Evolutionary conservation across 64 coral and sea anemone species (phyloP), one percentile per base, ranked within the genome.

Genomic region (Dendronephthya gigantea): DNA sequence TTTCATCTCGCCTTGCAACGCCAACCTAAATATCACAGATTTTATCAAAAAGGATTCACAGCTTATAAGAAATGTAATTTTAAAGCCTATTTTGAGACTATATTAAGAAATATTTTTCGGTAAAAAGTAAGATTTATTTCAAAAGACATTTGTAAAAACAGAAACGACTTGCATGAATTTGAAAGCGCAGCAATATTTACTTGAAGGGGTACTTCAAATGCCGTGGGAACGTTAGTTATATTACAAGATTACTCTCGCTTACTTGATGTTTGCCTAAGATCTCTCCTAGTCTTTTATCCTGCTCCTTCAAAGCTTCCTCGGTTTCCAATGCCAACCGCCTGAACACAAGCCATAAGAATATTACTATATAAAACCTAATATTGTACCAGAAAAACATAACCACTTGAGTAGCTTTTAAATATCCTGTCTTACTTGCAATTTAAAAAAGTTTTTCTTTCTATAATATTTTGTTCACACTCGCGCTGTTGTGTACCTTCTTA

Each of bases 181-280:
- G n/a, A n/a, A n/a, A n/a, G n/a, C n/a, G n/a, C n/a, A n/a, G n/a
- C 41, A 45, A 45, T 45, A 45, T 45, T 45, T 45, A 45, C 41
- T 45, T 45, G 11, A 66, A 6, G 6, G 6, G 58, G 29, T 8
- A 6, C 58, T 7, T n/a, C 19, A 66, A 30, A 66, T 66, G 14
- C 58, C 58, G 29, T 30, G 29, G 22, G 19, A 66, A 66, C 19
- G 6, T 66, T 66, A 5, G 22, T 8, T n/a, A 66, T 66, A 66
- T 66, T 66, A n/a, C 58, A 66, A 33, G 6, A 79, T 36, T 12
- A 33, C 25, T n/a, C 19, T 5, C 19, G 19, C 70, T 83, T 83
- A 97, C 94, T 87, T 97, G 94, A 7, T 93, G 50, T 91, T 98
- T 93, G 9, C 90, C 95, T 37, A 93, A 51, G 50, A 93, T 98